These are phyloP conservation scores for Meteorus cinctellus DNA, from an alignment of 2,888 invertebrate species.

Conservation along the genomic window DNA sequence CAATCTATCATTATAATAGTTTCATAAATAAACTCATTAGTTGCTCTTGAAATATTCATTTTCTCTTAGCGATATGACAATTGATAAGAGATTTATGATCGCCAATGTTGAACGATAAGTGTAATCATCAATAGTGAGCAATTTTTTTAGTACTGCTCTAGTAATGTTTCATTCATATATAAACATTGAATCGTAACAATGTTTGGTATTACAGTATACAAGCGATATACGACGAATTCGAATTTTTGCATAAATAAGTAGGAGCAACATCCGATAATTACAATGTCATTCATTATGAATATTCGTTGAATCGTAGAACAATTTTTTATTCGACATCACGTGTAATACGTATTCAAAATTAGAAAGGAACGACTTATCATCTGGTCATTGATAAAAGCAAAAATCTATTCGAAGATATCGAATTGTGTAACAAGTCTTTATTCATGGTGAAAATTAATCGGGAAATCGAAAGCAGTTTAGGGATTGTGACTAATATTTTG, in stretches of 20 bases:
- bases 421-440: background rate
- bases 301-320: background rate
- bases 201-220: background rate
- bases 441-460: too few relatives aligned
- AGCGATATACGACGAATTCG: background rate
- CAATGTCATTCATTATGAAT: background rate
- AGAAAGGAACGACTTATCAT: too few relatives aligned
- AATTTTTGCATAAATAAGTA: background rate
- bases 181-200: background rate
- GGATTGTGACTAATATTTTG: too few relatives aligned
- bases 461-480: too few relatives aligned
- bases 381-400: too few relatives aligned
- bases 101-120: background rate
- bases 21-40: slow-evolving; percentile 35
- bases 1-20: slow-evolving; percentile 2
- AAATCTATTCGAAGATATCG: background rate
- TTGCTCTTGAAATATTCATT: slow-evolving; percentile 6
- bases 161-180: too few relatives aligned
- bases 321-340: background rate
- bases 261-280: background rate
- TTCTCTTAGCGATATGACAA: background rate
- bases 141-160: too few relatives aligned
- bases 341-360: background rate
- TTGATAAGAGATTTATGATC: background rate
- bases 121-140: background rate